These are phyloP conservation scores for Coreoperca whiteheadi DNA, from an alignment of 2,113 vertebrate species.

Conservation along the genomic window DNA sequence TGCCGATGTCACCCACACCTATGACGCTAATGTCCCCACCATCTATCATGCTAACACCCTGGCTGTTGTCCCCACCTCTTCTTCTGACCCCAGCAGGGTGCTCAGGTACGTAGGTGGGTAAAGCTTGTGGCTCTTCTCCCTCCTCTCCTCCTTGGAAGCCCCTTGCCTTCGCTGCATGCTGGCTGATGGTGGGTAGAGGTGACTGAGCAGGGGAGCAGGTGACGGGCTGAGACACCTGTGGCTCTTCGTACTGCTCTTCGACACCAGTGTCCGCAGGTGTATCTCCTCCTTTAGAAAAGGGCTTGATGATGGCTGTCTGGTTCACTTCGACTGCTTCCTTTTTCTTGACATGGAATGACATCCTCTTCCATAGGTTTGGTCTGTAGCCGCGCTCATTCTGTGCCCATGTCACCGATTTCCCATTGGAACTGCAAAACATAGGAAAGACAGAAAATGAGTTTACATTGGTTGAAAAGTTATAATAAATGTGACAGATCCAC, in stretches of 20 bases:
- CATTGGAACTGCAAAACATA: constrained; percentile 89
- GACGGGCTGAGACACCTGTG: constrained; percentile 85
- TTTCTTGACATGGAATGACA: constrained; percentile 97
- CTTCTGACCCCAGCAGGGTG: constrained; percentile 68
- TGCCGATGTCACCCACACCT: constrained; percentile 71
- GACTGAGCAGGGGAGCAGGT: constrained; percentile 86
- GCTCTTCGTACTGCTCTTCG: constrained; percentile 83
- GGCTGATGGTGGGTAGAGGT: constrained; percentile 88
- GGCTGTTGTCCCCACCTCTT: constrained; percentile 44
- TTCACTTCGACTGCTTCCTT: constrained; percentile 90
- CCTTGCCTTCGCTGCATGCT: constrained; percentile 78
- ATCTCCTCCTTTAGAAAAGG: constrained; percentile 91
- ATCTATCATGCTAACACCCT: constrained; percentile 10
- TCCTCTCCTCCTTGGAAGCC: constrained; percentile 85
- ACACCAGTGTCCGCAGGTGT: constrained; percentile 80
- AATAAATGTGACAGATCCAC: background rate
- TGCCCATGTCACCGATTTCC: constrained; percentile 94
- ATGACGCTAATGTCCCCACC: constrained; percentile 59
- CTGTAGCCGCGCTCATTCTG: constrained; percentile 91
- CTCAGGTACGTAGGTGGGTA: constrained; percentile 86
- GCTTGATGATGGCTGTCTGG: constrained; percentile 98
- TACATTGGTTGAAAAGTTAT: background rate
- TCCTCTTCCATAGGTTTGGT: constrained; percentile 95
- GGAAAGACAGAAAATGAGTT: background rate
- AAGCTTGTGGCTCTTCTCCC: constrained; percentile 54